Evolutionary conservation across 2,888 invertebrate genomes (phyloP).

Genomic region (Campopleginae sp.): DNA sequence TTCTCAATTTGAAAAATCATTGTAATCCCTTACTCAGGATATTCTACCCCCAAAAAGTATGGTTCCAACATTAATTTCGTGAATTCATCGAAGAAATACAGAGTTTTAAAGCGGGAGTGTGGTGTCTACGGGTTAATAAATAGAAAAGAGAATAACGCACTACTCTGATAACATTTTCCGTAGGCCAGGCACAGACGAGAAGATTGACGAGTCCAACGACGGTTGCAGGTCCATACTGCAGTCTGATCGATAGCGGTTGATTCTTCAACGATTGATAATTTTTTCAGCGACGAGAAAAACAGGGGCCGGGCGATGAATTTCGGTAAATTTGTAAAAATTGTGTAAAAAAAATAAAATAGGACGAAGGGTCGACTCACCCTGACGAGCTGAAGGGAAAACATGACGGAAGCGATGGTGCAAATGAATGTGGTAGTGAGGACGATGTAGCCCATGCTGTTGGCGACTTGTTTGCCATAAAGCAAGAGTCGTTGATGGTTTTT

Average conservation of each 20-base stretch:
- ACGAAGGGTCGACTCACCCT: constrained; percentile 64
- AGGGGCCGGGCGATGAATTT: neutral
- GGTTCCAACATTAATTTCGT: too few species aligned
- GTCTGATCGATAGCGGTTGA: constrained; percentile 2
- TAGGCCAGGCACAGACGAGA: constrained; percentile 48
- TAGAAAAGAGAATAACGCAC: constrained; percentile 11
- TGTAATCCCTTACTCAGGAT: neutral
- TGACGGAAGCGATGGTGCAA: constrained; percentile 63
- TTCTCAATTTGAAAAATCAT: neutral
- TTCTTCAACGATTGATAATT: constrained; percentile 13
- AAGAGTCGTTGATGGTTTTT: constrained; percentile 53
- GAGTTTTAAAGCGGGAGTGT: too few species aligned
- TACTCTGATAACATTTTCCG: constrained; percentile 45
- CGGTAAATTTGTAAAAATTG: neutral
- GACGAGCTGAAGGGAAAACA: constrained; percentile 67
- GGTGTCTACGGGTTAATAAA: too few species aligned
- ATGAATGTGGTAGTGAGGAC: constrained; percentile 48
- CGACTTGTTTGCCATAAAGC: constrained; percentile 62
- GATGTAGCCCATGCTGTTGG: constrained; percentile 57
- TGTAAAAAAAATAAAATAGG: neutral
- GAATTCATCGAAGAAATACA: too few species aligned
- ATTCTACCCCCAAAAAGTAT: too few species aligned
- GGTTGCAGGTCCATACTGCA: constrained; percentile 27
- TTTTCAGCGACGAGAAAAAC: neutral
- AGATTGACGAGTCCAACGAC: constrained; percentile 21